A percentile compares a stretch with the other conserved stretches of the same genome.
Conservation (phyloP, 2,113 vertebrate genomes). For the Zapus hudsonius region DNA sequence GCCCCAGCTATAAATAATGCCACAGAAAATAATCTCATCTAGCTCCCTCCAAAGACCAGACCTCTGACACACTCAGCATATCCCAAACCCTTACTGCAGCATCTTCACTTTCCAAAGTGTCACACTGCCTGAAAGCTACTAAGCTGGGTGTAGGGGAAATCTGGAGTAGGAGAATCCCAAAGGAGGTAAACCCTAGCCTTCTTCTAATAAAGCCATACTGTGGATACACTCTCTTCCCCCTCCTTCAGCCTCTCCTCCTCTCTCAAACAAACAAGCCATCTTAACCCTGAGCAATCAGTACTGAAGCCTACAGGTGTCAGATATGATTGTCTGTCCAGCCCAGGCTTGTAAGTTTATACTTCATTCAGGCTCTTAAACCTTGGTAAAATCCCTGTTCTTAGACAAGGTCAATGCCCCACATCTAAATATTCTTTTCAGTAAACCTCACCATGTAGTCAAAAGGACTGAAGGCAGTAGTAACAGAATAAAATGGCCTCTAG, state of each 20-base stretch:
- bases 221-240: background rate
- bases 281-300: conserved; percentile 41
- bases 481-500: background rate
- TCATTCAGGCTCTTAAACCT: conserved; percentile 1
- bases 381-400: conserved; percentile 31
- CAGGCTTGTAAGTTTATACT: conserved; percentile 4
- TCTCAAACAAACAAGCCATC: background rate
- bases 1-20: conserved; percentile 10
- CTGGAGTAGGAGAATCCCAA: background rate
- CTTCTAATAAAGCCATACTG: conserved; percentile 15
- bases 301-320: conserved; percentile 12
- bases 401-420: background rate
- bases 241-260: background rate
- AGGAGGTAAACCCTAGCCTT: background rate
- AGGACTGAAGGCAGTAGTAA: conserved; percentile 22
- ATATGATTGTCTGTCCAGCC: background rate
- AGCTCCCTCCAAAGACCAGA: conserved; percentile 40
- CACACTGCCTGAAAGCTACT: conserved; percentile 8
- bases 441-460: background rate
- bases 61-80: conserved; percentile 30
- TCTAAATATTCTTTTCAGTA: conserved; percentile 48
- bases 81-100: conserved; percentile 44
- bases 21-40: background rate
- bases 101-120: background rate
- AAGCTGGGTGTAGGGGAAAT: background rate